Percentiles rank a stretch among this genome's conserved stretches.
Conservation (phyloP, 2,113 vertebrate species). For the Hippocampus guttulatus region DNA sequence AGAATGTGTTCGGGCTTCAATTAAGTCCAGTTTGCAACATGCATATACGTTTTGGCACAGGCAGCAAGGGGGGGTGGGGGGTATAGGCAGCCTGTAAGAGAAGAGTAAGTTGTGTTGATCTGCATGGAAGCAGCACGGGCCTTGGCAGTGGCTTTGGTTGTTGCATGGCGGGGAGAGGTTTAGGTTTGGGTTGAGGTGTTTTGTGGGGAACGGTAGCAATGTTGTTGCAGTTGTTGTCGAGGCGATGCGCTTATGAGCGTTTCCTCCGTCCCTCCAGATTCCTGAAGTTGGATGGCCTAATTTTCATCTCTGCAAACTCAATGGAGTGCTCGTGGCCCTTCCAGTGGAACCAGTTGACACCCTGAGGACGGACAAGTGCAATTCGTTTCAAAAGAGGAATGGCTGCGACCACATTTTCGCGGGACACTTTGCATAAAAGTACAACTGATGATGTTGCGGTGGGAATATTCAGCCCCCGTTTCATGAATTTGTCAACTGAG, state of each 20-base stretch:
- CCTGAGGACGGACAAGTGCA: conserved; percentile 64
- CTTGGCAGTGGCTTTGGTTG: conserved; percentile 74
- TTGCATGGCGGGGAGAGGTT: conserved; percentile 46
- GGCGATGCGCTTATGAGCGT: conserved; percentile 73
- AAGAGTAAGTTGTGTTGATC: conserved; percentile 9
- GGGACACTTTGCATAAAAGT: background rate
- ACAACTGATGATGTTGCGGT: background rate
- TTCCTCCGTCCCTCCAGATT: conserved; percentile 93
- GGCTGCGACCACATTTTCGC: background rate
- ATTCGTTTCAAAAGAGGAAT: background rate
- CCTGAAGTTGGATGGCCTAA: conserved; percentile 91
- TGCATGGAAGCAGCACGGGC: conserved; percentile 40
- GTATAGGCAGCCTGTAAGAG: conserved; percentile 9
- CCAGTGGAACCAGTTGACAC: conserved; percentile 99
- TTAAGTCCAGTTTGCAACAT: conserved; percentile 46
- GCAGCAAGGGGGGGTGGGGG: conserved; percentile 9
- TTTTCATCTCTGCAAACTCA: conserved; percentile 95
- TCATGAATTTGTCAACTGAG: background rate
- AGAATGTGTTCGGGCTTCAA: conserved; percentile 33
- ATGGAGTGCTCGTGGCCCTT: conserved; percentile 96
- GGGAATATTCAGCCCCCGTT: background rate
- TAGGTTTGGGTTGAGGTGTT: conserved; percentile 21
- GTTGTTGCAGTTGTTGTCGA: conserved; percentile 29
- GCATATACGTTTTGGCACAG: conserved; percentile 31
- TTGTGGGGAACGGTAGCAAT: conserved; percentile 29